Evolutionary conservation across 2,113 vertebrate species (phyloP), one percentile per base, ranked within the genome.

Genomic region (Lichenostomus cassidix): DNA sequence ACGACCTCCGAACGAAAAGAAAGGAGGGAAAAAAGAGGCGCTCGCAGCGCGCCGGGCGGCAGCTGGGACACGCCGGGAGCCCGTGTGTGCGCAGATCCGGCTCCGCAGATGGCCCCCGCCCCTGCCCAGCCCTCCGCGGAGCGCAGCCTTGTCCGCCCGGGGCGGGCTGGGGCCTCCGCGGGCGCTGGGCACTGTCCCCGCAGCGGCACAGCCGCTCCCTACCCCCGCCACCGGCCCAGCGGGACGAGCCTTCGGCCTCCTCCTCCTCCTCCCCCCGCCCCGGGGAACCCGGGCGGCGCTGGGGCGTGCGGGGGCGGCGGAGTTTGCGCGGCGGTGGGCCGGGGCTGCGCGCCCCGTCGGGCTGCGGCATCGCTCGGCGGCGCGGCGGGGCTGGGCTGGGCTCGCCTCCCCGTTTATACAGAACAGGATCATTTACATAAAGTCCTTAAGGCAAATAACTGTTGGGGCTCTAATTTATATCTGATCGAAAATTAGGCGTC

Each of bases 381-480:
- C 98, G 96, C 98, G 98, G 98, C 97, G 97, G 98, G 98, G 98
- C 98, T 97, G 98, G 95, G 92, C 98, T 95, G 95, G 96, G 96
- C 96, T 98, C 96, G 83, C 98, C 98, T 98, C 98, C 98, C 98
- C 98, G 99, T 99, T 99, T 99, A 99, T 99, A 99, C 98, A 98
- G 99, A 99, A 98, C 98, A 98, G 99, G 98, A 98, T 99, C 98
- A 99, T 99, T 99, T 99, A 99, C 99, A 99, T 99, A 99, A 99
- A 99, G 99, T 99, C 99, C 99, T 99, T 99, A 99, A 99, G 99
- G 99, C 99, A 99, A 99, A 99, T 99, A 99, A 99, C 99, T 99
- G 99, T 99, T 99, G 99, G 99, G 99, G 99, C 99, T 99, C 99
- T 99, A 99, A 99, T 99, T 99, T 99, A 99, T 99, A 99, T 99